Evolutionary conservation across 2,888 invertebrate species (phyloP), one percentile per base, ranked within the genome.

Genomic region (Euplexia lucipara): DNA sequence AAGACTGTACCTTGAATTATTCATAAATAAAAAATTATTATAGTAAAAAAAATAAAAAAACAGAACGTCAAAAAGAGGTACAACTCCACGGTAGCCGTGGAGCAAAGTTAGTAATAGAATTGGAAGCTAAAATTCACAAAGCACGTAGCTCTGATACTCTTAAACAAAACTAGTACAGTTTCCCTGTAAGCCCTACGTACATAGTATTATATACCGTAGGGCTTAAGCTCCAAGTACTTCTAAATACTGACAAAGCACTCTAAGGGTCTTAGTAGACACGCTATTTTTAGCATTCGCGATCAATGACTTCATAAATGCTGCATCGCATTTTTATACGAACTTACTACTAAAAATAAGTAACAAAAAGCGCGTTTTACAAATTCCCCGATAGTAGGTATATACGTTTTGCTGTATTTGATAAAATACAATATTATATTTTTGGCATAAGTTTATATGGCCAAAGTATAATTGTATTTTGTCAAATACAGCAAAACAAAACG

Each of bases 201-300:
- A 1, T 26, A 35, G 20, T 18, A 44, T 9, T 37, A 12, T 56
- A 34, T n/a, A 12, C 34, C 2, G 30, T 42, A 51, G 51, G 48
- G 20, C 32, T 71, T 64, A 42, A 49, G 32, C 26, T 20, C 10
- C 18, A 12, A 58, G 53, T 18, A 20, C 20, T 16, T 20, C 16
- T 51, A 49, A 70, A 53, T 54, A 70, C 63, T 5, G 30, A 34
- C 37, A 47, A 45, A 54, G 26, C 18, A 35, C 52, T 37, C 56
- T 22, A n/a, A 12, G 9, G 26, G 2, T n/a, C 6, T n/a, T 5
- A 32, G 1, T 8, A 54, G 32, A 22, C n/a, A 5, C 32, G 0
- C 16, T 16, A 16, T 0, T 22, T 32, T 32, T 10, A 20, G 32
- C 3, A 16, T 9, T n/a, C 0, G n/a, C 14, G 14, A 37, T 37